phyloP scores from a whole-genome alignment of 2,888 invertebrate genomes.

The Adela reaumurella region DNA sequence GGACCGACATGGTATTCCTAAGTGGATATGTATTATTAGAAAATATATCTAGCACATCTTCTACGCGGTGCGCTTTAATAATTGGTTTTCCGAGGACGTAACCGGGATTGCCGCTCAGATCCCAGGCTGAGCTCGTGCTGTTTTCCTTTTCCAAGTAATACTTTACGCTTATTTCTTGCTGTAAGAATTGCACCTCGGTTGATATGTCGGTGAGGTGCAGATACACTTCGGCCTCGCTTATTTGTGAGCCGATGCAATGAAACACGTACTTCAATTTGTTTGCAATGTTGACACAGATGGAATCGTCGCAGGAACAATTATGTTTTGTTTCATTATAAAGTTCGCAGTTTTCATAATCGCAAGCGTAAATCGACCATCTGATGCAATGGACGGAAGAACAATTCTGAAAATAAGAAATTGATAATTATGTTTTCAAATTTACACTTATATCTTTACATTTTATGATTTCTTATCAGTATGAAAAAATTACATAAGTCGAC shows the following conservation, averaged over 20 bases:
- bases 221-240: constrained; percentile 31
- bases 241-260: constrained; percentile 27
- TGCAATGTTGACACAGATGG: constrained; percentile 27
- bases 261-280: constrained; percentile 31
- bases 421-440: too few relatives aligned
- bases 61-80: constrained; percentile 29
- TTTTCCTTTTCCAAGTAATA: constrained; percentile 27
- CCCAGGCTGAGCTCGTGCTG: constrained; percentile 22
- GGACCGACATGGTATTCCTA: constrained; percentile 20
- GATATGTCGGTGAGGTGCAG: constrained; percentile 24
- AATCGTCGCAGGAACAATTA: constrained; percentile 29
- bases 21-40: constrained; percentile 17
- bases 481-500: too few relatives aligned
- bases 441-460: too few relatives aligned
- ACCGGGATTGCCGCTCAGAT: constrained; percentile 73
- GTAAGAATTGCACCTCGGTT: constrained; percentile 19
- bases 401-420: constrained; percentile 30
- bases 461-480: too few relatives aligned
- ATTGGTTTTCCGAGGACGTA: constrained; percentile 66
- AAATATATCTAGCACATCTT: constrained; percentile 30
- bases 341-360: constrained; percentile 23
- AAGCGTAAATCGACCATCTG: constrained; percentile 31
- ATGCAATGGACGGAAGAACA: constrained; percentile 33
- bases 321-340: constrained; percentile 27
- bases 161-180: constrained; percentile 29